Evolutionary conservation across 2,888 invertebrate genomes (phyloP), one percentile per base, ranked within the genome.

Genomic region (Meteorus cinctellus): DNA sequence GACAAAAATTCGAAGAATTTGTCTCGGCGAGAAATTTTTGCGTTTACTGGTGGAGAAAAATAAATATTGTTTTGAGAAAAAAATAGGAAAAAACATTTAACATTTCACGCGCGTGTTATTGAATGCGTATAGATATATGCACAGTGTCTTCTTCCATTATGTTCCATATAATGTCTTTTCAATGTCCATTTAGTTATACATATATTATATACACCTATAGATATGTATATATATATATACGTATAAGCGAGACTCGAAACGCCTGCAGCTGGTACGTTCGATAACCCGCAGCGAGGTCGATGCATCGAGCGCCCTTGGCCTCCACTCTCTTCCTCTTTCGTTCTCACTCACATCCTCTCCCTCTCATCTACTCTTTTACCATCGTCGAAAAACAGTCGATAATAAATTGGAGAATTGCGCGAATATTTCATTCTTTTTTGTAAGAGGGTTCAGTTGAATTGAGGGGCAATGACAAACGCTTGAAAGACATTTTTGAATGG

Each of bases 211-310:
- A 27, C 29, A 67, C 14, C 12, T 41, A 41, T 41, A 41, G 41
- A 41, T 41, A 41, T 48, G 48, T 48, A 48, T 48, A 48, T 48
- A 48, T 48, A 4, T 24, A 24, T 24, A 24, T 24, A 34, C 24
- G 24, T 19, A 55, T 8, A 4, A 10, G 29, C 31, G 34, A 48
- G 51, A 14, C 29, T 24, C n/a, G 51, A 31, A 31, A 72, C 16
- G 59, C 19, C 19, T 72, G 48, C 62, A 63, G 65, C 60, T 71
- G 60, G 70, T 12, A 60, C 70, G 70, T 71, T 71, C 70, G 70
- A 71, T 71, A 71, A 71, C 70, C 70, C 41, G 69, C 60, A 60
- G 36, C 31, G 70, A 60, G 70, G 60, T 71, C 60, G 36, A 59
- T 71, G 70, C 36, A 60, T 60, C 19, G 10, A 19, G 41, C 27